A percentile compares a stretch with the other conserved stretches of the same genome.
Conservation (phyloP, 2,113 vertebrate species). For the Zapus hudsonius region DNA sequence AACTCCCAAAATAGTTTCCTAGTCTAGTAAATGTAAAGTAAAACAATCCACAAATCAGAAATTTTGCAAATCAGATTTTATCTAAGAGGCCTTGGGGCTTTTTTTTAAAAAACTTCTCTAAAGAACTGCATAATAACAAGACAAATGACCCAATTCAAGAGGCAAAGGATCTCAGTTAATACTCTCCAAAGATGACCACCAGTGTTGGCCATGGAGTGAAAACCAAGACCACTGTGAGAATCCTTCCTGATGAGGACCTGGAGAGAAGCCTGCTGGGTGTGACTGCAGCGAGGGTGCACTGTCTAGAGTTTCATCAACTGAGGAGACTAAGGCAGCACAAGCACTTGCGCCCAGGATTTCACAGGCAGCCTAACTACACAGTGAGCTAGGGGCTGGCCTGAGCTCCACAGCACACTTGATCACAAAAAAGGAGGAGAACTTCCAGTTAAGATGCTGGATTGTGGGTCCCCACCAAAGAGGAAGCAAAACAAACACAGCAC, state of each 20-base stretch:
- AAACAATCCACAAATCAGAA: no score
- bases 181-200: background rate
- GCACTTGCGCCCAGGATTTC: background rate
- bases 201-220: background rate
- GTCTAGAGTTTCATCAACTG: no score
- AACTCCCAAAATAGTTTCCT: background rate
- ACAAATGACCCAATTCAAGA: background rate
- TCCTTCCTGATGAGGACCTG: background rate
- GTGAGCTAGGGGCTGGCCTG: background rate
- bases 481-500: no score
- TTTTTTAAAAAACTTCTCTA: background rate
- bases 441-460: no score
- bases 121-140: background rate
- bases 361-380: background rate
- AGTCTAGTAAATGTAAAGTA: background rate
- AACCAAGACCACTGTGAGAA: background rate
- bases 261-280: background rate
- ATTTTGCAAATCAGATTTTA: no score
- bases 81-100: background rate
- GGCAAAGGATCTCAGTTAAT: background rate
- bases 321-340: background rate
- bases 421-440: background rate
- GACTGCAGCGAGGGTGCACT: background rate
- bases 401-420: background rate
- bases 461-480: background rate